These are phyloP conservation scores for Sebastes hubbsi DNA, from an alignment of 2,797 vertebrate species.

Conservation along the genomic window DNA sequence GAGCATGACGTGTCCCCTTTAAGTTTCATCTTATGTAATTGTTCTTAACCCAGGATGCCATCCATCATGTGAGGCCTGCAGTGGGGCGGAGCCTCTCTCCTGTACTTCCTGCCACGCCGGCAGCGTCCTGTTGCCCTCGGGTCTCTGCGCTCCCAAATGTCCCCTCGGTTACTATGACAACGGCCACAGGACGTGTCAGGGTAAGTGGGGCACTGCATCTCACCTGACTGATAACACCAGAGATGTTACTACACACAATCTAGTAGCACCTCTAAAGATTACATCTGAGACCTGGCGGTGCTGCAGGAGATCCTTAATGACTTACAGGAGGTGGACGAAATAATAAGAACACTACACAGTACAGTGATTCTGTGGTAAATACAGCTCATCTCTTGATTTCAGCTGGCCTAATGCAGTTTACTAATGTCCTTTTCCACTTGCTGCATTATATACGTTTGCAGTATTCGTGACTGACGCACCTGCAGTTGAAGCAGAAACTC, in stretches of 20 bases:
- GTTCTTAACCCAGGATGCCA: constrained; percentile 85
- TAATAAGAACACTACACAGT: not conserved
- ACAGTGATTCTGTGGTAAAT: not conserved
- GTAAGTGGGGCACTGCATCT: constrained; percentile 70
- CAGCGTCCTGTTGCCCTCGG: constrained; percentile 81
- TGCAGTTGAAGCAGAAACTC: not conserved
- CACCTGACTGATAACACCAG: not conserved
- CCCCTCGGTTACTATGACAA: constrained; percentile 85
- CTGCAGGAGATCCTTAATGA: not conserved
- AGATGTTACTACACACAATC: not conserved
- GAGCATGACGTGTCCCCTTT: not conserved
- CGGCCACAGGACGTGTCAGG: constrained; percentile 78
- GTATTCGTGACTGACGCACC: not conserved
- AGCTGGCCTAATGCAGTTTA: not conserved
- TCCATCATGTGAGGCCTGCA: constrained; percentile 88
- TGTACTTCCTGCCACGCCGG: constrained; percentile 86
- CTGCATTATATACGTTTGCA: not conserved
- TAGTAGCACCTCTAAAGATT: not conserved
- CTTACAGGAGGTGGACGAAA: not conserved
- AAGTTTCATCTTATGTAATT: not conserved
- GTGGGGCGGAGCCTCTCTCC: constrained; percentile 75
- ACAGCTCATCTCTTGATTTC: not conserved
- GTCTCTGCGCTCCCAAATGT: constrained; percentile 83
- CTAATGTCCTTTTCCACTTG: not conserved
- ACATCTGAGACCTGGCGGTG: not conserved